A percentile compares a stretch with the other conserved stretches of the same genome.
Evolutionary conservation across 2,113 vertebrate species (phyloP).

Genomic region (Chionodraco myersi): DNA sequence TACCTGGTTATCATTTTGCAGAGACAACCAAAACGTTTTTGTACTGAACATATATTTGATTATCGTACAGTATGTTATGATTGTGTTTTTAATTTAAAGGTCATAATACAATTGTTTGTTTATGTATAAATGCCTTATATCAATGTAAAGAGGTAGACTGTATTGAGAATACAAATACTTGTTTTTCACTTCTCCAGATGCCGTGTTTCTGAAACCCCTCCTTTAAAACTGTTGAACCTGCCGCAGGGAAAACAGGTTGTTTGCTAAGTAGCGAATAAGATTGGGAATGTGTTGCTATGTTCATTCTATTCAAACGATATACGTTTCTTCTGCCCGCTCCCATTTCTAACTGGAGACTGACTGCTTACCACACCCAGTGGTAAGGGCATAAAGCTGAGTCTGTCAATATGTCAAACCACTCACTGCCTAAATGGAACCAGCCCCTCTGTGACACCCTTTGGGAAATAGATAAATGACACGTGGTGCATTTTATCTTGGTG

Average conservation of each 20-base stretch:
- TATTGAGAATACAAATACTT: too few species aligned
- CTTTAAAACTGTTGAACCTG: not conserved
- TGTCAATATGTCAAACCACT: too few species aligned
- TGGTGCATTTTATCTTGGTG: not conserved
- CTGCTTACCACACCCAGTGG: not conserved
- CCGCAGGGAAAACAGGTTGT: too few species aligned
- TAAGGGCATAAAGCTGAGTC: too few species aligned
- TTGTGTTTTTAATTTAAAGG: not conserved
- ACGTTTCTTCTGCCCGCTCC: too few species aligned
- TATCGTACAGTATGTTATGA: not conserved
- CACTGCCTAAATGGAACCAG: not conserved
- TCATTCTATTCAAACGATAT: too few species aligned
- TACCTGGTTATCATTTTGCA: not conserved
- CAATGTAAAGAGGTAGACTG: too few species aligned
- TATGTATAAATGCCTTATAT: not conserved
- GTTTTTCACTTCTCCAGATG: not conserved
- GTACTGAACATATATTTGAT: not conserved
- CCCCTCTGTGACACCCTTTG: not conserved
- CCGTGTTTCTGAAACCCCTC: not conserved
- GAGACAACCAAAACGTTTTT: not conserved
- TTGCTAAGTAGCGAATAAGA: too few species aligned
- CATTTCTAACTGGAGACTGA: too few species aligned
- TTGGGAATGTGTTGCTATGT: too few species aligned
- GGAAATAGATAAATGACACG: not conserved
- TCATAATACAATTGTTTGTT: not conserved